These are phyloP conservation scores for Myripristis murdjan DNA, from an alignment of 2,797 vertebrate genomes.

Conservation along the genomic window DNA sequence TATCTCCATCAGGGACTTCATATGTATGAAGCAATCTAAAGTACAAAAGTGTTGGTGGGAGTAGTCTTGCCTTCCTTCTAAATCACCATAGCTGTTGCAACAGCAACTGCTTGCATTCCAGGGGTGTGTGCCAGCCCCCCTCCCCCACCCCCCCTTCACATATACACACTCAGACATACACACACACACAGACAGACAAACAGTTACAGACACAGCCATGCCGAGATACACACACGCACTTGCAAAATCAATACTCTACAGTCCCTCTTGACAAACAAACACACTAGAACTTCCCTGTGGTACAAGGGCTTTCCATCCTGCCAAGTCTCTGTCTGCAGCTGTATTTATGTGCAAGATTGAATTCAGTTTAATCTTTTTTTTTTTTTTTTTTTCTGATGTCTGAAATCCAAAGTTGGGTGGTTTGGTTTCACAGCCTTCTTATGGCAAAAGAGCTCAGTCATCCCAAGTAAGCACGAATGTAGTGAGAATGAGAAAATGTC, in stretches of 20 bases:
- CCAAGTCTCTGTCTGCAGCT: slow-evolving; percentile 66
- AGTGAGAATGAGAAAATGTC: not conserved
- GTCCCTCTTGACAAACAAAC: slow-evolving; percentile 72
- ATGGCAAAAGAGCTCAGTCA: slow-evolving; percentile 31
- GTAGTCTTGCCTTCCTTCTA: slow-evolving; percentile 33
- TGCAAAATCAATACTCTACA: slow-evolving; percentile 82
- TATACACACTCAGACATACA: slow-evolving; percentile 7
- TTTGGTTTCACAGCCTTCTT: slow-evolving; percentile 28
- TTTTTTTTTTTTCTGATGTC: slow-evolving; percentile 38
- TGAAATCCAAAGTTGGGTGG: slow-evolving; percentile 54
- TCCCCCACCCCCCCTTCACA: slow-evolving; percentile 25
- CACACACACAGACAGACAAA: slow-evolving; percentile 10
- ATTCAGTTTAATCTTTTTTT: slow-evolving; percentile 43
- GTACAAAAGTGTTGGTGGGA: slow-evolving; percentile 34
- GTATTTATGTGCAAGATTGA: slow-evolving; percentile 60
- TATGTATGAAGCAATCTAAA: slow-evolving; percentile 59
- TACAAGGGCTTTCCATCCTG: slow-evolving; percentile 47
- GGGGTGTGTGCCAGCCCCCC: slow-evolving; percentile 45
- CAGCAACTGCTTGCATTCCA: slow-evolving; percentile 55
- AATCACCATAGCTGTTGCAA: slow-evolving; percentile 60
- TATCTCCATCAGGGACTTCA: slow-evolving; percentile 8
- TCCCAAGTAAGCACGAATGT: slow-evolving; percentile 35
- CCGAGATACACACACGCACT: slow-evolving; percentile 37
- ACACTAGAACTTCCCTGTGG: slow-evolving; percentile 55
- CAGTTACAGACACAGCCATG: slow-evolving; percentile 13